Conservation (phyloP, 2,797 vertebrate genomes). For the Capromys pilorides region DNA sequence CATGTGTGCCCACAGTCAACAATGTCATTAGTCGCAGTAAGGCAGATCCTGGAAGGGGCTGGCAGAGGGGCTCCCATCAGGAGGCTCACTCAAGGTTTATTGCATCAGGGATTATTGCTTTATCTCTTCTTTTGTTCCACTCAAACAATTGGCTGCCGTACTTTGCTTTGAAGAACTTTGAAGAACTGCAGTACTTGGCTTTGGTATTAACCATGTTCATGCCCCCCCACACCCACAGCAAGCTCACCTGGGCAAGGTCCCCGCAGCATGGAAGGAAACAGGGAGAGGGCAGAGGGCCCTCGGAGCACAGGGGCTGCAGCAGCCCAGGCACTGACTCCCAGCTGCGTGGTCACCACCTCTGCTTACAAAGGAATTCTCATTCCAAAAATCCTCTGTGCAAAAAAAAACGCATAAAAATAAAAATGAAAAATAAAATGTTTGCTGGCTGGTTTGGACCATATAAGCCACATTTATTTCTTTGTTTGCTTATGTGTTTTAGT, state of each 20-base stretch:
- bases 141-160: not conserved
- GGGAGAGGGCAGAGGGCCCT: accelerated
- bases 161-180: not conserved
- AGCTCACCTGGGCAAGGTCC: not conserved
- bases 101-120: not conserved
- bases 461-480: not conserved
- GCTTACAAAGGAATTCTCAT: not conserved
- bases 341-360: not conserved
- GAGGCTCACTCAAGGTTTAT: not conserved
- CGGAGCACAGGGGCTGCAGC: not conserved
- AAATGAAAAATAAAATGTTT: not conserved
- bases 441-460: not conserved
- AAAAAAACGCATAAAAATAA: not conserved
- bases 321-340: not conserved
- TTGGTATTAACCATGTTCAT: accelerated
- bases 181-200: too few relatives aligned
- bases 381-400: not conserved
- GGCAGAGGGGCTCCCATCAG: not conserved
- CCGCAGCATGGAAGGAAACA: accelerated
- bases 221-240: not conserved
- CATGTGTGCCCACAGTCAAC: not conserved
- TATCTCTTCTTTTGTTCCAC: not conserved
- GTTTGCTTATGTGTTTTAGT: too few relatives aligned
- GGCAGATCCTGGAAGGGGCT: not conserved
- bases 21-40: not conserved